Conservation (phyloP, 2,113 vertebrate species). For the Setophaga kirtlandii region DNA sequence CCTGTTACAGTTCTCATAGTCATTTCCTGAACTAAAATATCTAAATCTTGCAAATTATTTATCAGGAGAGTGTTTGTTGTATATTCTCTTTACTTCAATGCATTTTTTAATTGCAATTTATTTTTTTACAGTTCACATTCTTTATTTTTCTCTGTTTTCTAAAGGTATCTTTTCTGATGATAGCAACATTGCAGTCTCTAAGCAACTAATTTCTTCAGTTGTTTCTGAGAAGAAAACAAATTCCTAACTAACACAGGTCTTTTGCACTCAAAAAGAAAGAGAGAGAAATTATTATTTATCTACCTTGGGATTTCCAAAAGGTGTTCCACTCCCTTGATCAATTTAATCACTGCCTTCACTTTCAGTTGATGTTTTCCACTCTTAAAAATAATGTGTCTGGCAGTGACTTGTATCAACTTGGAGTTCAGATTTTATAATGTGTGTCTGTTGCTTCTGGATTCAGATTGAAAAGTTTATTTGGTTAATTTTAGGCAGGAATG, state of each 20-base stretch:
- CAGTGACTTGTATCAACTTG: not conserved
- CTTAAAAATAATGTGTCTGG: not conserved
- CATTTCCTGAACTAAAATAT: not conserved
- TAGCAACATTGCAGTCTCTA: not conserved
- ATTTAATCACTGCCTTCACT: not conserved
- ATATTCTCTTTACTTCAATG: not conserved
- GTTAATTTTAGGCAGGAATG: not conserved
- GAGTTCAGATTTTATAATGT: not conserved
- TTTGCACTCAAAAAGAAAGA: not conserved
- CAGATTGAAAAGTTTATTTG: not conserved
- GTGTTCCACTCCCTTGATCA: not conserved
- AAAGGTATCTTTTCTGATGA: not conserved
- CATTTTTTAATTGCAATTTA: not conserved
- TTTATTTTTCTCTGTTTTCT: not conserved
- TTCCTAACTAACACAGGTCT: not conserved
- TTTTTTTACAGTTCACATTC: not conserved
- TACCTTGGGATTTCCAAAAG: not conserved
- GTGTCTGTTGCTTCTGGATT: not conserved
- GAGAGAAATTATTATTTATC: not conserved
- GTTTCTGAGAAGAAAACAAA: not conserved
- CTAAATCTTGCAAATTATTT: not conserved
- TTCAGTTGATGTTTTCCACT: not conserved
- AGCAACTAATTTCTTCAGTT: not conserved
- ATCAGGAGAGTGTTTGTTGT: not conserved
- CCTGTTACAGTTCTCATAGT: not conserved